Percentiles rank a stretch among this genome's conserved stretches.
Evolutionary conservation across 2,888 invertebrate genomes (phyloP).

Genomic region (Lasioglossum pauxillum): DNA sequence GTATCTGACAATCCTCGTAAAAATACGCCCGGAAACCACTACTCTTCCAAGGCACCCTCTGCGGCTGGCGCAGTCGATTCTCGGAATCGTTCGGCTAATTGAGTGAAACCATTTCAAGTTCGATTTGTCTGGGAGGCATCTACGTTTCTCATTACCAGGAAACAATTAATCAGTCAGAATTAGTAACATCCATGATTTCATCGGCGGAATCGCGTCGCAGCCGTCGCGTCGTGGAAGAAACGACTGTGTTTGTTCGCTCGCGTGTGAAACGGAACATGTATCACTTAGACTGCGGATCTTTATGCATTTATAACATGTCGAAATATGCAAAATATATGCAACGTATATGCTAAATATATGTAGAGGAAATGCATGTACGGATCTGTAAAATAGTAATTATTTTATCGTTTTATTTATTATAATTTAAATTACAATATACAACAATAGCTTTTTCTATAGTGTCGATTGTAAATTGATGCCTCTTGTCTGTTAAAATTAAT

Average conservation of each 20-base stretch:
- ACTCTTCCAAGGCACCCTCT: neutral
- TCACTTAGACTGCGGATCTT: no score
- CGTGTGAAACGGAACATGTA: neutral
- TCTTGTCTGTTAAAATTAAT: no score
- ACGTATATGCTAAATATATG: no score
- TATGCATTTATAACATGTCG: no score
- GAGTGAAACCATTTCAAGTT: neutral
- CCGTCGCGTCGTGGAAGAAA: neutral
- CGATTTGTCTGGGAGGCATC: neutral
- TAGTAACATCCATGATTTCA: neutral
- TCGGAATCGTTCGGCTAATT: neutral
- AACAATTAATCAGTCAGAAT: slow-evolving; percentile 2
- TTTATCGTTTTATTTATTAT: no score
- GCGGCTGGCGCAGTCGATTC: neutral
- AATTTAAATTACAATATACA: no score
- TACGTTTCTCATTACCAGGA: slow-evolving; percentile 4
- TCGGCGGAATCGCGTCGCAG: neutral
- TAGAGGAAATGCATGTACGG: no score
- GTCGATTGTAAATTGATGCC: no score
- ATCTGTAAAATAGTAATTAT: no score
- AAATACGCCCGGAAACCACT: neutral
- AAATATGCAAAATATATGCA: no score
- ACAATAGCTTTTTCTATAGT: no score
- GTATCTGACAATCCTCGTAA: neutral
- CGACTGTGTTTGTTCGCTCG: neutral